These are phyloP conservation scores for Pammene aurita DNA, from an alignment of 2,888 invertebrate genomes.

Conservation along the genomic window DNA sequence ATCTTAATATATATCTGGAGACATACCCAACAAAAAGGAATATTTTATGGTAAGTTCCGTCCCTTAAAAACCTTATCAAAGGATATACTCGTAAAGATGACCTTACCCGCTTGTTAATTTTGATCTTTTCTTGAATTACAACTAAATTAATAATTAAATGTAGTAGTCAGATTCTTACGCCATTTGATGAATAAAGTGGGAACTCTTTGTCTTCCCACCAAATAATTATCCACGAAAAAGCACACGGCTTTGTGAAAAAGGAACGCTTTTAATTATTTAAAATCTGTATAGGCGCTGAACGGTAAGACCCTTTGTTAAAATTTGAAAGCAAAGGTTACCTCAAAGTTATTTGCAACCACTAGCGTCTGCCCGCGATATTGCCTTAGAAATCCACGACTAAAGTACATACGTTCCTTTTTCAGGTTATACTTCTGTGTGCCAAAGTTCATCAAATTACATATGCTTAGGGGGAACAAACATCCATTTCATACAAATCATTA, in stretches of 20 bases:
- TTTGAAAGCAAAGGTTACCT: neutral
- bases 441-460: too few relatives aligned
- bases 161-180: neutral
- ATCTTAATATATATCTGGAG: too few relatives aligned
- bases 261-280: neutral
- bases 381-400: too few relatives aligned
- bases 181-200: neutral
- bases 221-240: neutral
- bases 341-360: neutral
- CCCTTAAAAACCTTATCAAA: slow-evolving; percentile 6
- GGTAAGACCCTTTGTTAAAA: neutral
- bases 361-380: too few relatives aligned
- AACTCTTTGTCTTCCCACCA: too few relatives aligned
- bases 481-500: too few relatives aligned
- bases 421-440: too few relatives aligned
- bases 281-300: neutral
- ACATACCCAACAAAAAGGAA: too few relatives aligned
- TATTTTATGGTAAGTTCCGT: slow-evolving; percentile 14
- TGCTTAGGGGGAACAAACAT: too few relatives aligned
- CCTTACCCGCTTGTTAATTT: neutral
- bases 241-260: neutral
- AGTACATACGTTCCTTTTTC: too few relatives aligned
- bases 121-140: slow-evolving; percentile 1
- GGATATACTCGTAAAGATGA: slow-evolving; percentile 3
- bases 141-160: slow-evolving; percentile 1